A percentile compares a stretch with the other conserved stretches of the same genome.
Conservation (phyloP, 2,888 invertebrate species). For the Drosophila stalkeri region DNA sequence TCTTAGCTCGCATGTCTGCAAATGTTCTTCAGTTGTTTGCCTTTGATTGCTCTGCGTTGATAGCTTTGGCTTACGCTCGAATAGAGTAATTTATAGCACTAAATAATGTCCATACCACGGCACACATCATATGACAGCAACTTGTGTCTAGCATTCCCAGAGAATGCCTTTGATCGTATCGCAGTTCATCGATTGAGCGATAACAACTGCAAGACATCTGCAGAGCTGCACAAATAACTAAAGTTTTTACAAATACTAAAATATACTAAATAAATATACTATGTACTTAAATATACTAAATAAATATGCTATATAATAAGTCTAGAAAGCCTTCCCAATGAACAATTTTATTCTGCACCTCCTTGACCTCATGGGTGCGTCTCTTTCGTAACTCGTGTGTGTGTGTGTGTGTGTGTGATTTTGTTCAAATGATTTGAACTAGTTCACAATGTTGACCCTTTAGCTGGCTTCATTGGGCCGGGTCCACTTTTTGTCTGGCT, state of each 20-base stretch:
- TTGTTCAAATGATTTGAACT: constrained; percentile 54
- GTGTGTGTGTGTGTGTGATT: constrained; percentile 12
- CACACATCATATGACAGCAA: constrained; percentile 49
- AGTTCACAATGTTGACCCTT: constrained; percentile 43
- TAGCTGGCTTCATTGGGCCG: constrained; percentile 15
- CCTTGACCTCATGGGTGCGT: constrained; percentile 7
- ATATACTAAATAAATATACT: no score
- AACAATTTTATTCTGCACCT: no score
- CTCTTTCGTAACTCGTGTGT: neutral
- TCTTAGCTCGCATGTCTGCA: constrained; percentile 20
- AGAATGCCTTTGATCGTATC: constrained; percentile 71
- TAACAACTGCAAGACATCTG: constrained; percentile 18
- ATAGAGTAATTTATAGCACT: constrained; percentile 77
- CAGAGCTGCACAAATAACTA: neutral
- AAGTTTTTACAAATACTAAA: no score
- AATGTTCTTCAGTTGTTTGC: constrained; percentile 35
- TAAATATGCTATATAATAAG: no score
- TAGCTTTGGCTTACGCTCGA: constrained; percentile 54
- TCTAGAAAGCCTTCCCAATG: no score
- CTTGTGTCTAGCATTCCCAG: constrained; percentile 67
- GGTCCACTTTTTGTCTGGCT: constrained; percentile 27
- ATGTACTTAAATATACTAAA: no score
- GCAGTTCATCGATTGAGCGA: constrained; percentile 51
- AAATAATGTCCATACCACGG: constrained; percentile 52
- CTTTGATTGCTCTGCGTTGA: constrained; percentile 55